Evolutionary conservation across 2,888 invertebrate species (phyloP).

Genomic region (Lobophora halterata): DNA sequence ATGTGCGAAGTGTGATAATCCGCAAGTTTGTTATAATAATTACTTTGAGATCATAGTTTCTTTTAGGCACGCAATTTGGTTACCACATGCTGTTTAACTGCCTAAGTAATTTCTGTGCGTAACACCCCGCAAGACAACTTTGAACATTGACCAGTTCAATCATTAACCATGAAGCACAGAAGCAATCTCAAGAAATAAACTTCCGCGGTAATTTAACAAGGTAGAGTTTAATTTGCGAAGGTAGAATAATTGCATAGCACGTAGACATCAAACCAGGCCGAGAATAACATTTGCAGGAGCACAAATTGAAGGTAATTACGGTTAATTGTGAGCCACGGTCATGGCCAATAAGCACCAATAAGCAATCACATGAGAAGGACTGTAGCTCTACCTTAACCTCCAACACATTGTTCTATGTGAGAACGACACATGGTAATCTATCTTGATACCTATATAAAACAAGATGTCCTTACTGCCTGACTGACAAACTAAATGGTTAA

Average conservation of each 20-base stretch:
- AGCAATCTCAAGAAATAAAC: conserved; percentile 38
- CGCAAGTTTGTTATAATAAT: conserved; percentile 49
- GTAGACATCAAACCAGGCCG: conserved; percentile 58
- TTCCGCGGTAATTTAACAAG: conserved; percentile 51
- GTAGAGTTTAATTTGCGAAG: conserved; percentile 58
- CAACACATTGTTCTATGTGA: conserved; percentile 32
- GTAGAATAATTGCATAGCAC: conserved; percentile 62
- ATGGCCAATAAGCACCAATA: conserved; percentile 80
- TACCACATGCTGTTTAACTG: conserved; percentile 47
- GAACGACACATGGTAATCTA: conserved; percentile 5
- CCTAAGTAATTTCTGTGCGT: neutral
- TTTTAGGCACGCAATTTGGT: conserved; percentile 45
- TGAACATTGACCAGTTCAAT: too few species aligned
- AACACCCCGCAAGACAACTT: too few species aligned
- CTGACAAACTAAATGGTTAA: too few species aligned
- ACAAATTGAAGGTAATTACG: conserved; percentile 78
- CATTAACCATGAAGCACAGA: conserved; percentile 25
- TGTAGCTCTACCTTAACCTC: conserved; percentile 52
- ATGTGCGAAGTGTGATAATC: conserved; percentile 51
- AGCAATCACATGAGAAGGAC: conserved; percentile 68
- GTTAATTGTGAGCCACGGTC: conserved; percentile 77
- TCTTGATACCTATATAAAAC: neutral
- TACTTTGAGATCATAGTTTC: conserved; percentile 56
- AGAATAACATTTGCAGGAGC: conserved; percentile 67
- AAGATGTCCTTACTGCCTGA: too few species aligned